Base-by-base conservation (phyloP, 2,797 vertebrate genomes). In the Squalus acanthias region DNA sequence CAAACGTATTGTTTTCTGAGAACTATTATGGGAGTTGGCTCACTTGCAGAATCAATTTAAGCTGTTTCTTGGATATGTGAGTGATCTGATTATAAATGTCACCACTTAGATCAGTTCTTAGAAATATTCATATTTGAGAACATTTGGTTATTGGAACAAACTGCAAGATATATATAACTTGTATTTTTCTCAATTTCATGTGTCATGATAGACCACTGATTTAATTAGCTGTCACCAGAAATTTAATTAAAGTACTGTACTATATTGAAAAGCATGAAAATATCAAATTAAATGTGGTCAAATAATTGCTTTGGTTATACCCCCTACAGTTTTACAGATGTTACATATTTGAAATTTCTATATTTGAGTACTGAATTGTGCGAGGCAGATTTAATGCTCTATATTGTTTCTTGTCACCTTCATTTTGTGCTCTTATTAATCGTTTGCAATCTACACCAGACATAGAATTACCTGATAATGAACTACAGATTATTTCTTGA, bases 111-210 rank as follows among this genome's bases (percentile, higher is more conserved):
- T 50, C 65, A 70, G 20, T 5, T 50, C 50, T 53, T 53, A 26
- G 39, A 74, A 95, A 72, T 95, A 95, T 33, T 26, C 39, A 74
- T 29, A 95, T 95, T 53, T 26, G 69, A 72, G 22, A 29, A 29
- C 69, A 53, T 24, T 26, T 53, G 67, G 46, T 53, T 72, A 29
- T 72, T 50, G 93, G 3, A 95, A 95, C 10, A 69, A 53, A 67
- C 20, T 69, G 33, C 12, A 93, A 69, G 46, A 69, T 53, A 72
- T 26, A 69, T 26, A 92, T n/a, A 92, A 65, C 15, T 92, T 26
- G 17, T n/a, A 72, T 46, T 93, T 95, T 76, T 95, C 70, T 57
- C 70, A 95, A 95, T 95, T 95, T 95, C 69, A 95, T 17, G 50
- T 20, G 69, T 29, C 24, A 20, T 50, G 33, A 60, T 76, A 57